Percentiles rank a stretch among this genome's conserved stretches.
Conservation (phyloP, 1,140 invertebrate species). For the Popillia japonica region DNA sequence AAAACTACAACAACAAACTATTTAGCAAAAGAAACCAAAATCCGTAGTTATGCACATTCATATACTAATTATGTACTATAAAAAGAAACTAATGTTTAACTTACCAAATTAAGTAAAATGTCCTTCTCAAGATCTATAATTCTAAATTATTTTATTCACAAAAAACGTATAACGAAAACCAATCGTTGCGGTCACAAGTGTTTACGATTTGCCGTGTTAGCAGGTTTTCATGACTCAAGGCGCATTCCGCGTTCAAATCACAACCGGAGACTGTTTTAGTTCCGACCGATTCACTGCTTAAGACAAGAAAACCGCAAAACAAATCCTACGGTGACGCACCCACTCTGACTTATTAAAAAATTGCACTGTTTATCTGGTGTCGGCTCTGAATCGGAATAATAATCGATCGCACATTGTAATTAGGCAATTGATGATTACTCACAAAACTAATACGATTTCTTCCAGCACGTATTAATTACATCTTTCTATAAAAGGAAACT, state of each 20-base stretch:
- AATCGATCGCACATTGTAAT: too few species aligned
- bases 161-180: not conserved
- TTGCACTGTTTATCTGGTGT: slow-evolving; percentile 8
- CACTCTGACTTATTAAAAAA: slow-evolving; percentile 28
- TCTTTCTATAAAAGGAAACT: too few species aligned
- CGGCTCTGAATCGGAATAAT: not conserved
- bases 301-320: slow-evolving; percentile 44
- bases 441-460: too few species aligned
- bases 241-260: slow-evolving; percentile 46
- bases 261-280: slow-evolving; percentile 44
- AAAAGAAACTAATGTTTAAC: too few species aligned
- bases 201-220: slow-evolving; percentile 44
- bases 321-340: slow-evolving; percentile 43
- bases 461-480: too few species aligned
- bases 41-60: too few species aligned
- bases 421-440: too few species aligned
- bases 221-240: slow-evolving; percentile 51
- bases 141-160: not conserved
- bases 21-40: too few species aligned
- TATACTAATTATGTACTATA: too few species aligned
- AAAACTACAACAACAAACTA: too few species aligned
- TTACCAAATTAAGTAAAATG: too few species aligned
- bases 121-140: too few species aligned
- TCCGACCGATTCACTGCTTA: slow-evolving; percentile 43
- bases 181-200: not conserved